A percentile compares a stretch with the other conserved stretches of the same genome.
Evolutionary conservation across 2,113 vertebrate genomes (phyloP).

Genomic region (Mesocricetus auratus): DNA sequence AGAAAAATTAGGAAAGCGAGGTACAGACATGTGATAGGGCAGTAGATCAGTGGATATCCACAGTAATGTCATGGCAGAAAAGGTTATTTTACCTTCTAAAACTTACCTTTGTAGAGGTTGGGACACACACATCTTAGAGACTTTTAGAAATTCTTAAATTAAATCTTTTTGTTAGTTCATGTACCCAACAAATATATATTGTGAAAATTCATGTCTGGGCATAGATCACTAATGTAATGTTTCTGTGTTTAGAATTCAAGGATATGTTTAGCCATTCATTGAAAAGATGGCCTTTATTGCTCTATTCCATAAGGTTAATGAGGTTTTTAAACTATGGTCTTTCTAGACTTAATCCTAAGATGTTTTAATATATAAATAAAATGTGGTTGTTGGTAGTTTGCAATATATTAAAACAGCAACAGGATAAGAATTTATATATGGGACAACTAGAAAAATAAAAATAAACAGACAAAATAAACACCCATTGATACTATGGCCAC

Average conservation of each 20-base stretch:
- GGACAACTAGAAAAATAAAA: neutral
- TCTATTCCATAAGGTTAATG: neutral
- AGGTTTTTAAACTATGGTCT: no score
- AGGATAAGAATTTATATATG: neutral
- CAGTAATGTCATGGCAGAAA: neutral
- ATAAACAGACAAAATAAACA: neutral
- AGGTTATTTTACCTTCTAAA: neutral
- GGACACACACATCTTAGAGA: neutral
- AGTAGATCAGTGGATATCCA: neutral
- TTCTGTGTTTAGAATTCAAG: slow-evolving; percentile 15
- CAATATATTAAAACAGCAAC: slow-evolving; percentile 20
- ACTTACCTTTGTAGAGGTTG: neutral
- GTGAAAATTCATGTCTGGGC: neutral
- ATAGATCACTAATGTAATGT: neutral
- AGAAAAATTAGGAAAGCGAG: neutral
- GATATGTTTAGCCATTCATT: neutral
- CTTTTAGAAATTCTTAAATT: slow-evolving; percentile 15
- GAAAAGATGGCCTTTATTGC: neutral
- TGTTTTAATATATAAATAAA: slow-evolving; percentile 8
- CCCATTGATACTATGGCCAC: neutral
- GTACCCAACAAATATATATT: slow-evolving; percentile 14
- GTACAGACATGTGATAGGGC: no score
- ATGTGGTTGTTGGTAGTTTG: neutral
- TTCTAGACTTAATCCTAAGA: slow-evolving; percentile 51
- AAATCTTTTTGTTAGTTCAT: slow-evolving; percentile 30